A percentile compares a stretch with the other conserved stretches of the same genome.
Conservation (phyloP, 2,888 invertebrate species). For the Stictocephala bisonia region DNA sequence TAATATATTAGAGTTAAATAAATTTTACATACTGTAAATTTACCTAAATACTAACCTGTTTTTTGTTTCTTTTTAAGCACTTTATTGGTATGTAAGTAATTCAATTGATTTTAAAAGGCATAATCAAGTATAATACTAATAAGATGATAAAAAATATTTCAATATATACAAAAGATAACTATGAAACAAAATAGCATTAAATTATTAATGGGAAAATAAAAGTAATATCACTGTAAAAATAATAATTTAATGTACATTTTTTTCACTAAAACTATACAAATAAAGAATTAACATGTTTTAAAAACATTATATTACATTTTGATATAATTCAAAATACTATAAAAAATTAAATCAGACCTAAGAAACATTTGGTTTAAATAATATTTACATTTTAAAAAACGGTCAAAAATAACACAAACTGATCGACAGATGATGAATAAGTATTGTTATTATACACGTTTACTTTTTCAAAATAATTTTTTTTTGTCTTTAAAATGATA, state of each 20-base stretch:
- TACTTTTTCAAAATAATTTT: neutral
- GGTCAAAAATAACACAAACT: constrained; percentile 14
- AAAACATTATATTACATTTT: constrained; percentile 36
- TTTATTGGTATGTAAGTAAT: too few relatives aligned
- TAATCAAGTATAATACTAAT: too few relatives aligned
- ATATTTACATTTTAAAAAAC: constrained; percentile 33
- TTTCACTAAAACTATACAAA: constrained; percentile 29
- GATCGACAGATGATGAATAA: neutral
- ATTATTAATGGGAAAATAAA: too few relatives aligned
- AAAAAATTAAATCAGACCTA: constrained; percentile 22
- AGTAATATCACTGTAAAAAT: constrained; percentile 42
- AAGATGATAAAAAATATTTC: too few relatives aligned
- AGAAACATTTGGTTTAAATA: constrained; percentile 36
- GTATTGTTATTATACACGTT: too few relatives aligned
- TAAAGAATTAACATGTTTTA: constrained; percentile 29
- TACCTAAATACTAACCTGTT: too few relatives aligned
- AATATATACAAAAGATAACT: too few relatives aligned
- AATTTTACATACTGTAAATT: too few relatives aligned
- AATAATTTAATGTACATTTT: constrained; percentile 2
- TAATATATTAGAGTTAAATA: too few relatives aligned
- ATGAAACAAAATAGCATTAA: too few relatives aligned
- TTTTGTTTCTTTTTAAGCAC: too few relatives aligned
- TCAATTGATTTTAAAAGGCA: too few relatives aligned
- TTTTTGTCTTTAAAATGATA: neutral
- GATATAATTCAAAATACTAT: neutral